Percentiles rank a stretch among this genome's conserved stretches.
phyloP scores from a whole-genome alignment of 2,888 invertebrate species.

The Zaprionus lineosus region DNA sequence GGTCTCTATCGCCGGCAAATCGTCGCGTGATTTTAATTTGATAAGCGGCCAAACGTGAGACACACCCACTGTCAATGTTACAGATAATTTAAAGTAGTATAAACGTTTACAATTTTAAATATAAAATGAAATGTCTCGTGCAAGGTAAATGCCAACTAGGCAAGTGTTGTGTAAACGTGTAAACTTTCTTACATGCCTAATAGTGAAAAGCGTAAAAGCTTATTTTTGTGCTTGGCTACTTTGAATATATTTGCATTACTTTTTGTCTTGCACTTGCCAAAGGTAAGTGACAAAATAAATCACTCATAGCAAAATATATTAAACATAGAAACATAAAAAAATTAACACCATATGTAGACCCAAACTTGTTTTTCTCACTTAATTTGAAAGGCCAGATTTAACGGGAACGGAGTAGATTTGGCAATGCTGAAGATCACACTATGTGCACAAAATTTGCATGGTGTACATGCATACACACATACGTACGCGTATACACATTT shows the following conservation, averaged over 20 bases:
- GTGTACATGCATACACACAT: conserved; percentile 7
- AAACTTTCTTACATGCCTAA: conserved; percentile 1
- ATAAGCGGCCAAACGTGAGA: conserved; percentile 68
- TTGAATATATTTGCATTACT: too few relatives aligned
- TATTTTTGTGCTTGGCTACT: too few relatives aligned
- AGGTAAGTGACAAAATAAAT: too few relatives aligned
- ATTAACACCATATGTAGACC: too few relatives aligned
- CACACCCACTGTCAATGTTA: conserved; percentile 55
- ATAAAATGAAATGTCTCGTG: conserved; percentile 40
- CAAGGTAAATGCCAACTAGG: conserved; percentile 39
- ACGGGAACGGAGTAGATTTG: too few relatives aligned
- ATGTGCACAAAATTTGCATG: too few relatives aligned
- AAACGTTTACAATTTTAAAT: conserved; percentile 11
- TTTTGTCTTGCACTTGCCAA: too few relatives aligned
- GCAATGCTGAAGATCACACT: too few relatives aligned
- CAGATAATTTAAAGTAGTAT: conserved; percentile 21
- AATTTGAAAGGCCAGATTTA: too few relatives aligned
- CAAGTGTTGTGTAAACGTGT: conserved; percentile 42
- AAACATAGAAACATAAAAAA: neutral
- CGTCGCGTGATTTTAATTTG: conserved; percentile 54
- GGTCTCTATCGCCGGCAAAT: conserved; percentile 43
- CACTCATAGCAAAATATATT: neutral
- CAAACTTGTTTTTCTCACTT: too few relatives aligned
- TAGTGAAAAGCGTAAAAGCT: neutral
- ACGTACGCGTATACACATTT: conserved; percentile 1